A percentile compares a stretch with the other conserved stretches of the same genome.
Conservation (phyloP, 2,797 vertebrate genomes). For the Phrynocephalus guinanensis region DNA sequence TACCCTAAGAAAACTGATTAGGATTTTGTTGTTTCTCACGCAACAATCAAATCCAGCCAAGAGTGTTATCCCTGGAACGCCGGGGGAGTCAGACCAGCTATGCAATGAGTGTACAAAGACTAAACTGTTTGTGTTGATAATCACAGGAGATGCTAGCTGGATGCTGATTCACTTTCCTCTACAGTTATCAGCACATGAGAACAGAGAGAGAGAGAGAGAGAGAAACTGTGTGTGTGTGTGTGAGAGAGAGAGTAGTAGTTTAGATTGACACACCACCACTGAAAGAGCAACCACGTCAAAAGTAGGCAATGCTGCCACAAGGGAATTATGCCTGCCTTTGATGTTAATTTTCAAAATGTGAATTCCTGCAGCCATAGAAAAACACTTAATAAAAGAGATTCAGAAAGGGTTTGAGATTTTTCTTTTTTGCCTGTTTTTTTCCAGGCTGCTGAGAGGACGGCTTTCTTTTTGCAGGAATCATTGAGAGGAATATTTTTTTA, state of each 20-base stretch:
- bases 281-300: background rate
- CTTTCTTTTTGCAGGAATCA: background rate
- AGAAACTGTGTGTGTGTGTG: too few species aligned
- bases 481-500: background rate
- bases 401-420: background rate
- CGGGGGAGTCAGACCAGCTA: too few species aligned
- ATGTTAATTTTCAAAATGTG: background rate
- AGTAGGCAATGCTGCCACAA: background rate
- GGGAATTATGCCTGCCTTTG: background rate
- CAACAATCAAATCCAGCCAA: background rate
- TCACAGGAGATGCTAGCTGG: background rate
- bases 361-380: background rate
- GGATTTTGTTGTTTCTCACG: background rate
- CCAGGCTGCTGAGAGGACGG: background rate
- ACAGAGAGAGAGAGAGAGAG: background rate
- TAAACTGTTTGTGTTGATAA: background rate
- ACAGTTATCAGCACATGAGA: background rate
- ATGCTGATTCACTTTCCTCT: background rate
- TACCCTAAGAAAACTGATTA: background rate
- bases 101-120: background rate
- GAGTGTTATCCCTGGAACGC: background rate
- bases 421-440: too few species aligned
- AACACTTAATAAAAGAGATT: too few species aligned
- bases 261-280: background rate
- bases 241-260: background rate